Percentiles rank a stretch among this genome's conserved stretches.
These are phyloP conservation scores for Lontra canadensis DNA, from an alignment of 2,113 vertebrate species.

Conservation along the genomic window DNA sequence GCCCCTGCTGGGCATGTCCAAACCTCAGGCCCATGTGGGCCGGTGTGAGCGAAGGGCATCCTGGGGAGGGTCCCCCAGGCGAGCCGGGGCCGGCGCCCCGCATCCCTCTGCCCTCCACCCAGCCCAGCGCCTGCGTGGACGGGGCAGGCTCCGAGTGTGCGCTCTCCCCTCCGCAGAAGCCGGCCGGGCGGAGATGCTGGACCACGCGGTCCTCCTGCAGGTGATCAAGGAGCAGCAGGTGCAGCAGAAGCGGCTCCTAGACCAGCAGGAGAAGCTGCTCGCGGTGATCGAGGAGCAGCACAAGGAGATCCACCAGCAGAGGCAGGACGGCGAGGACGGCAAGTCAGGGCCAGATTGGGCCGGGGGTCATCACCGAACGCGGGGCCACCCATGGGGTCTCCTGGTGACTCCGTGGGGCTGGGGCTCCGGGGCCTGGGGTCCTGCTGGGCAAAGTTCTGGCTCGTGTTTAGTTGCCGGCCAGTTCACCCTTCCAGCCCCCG, in stretches of 20 bases:
- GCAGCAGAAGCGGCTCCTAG: conserved; percentile 96
- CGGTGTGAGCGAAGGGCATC: fast-evolving
- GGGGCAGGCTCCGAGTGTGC: not conserved
- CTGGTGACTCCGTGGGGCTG: fast-evolving
- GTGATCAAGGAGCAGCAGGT: conserved; percentile 97
- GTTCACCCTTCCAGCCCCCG: not conserved
- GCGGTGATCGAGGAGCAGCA: conserved; percentile 97
- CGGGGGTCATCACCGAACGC: fast-evolving
- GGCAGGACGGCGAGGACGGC: conserved; percentile 86
- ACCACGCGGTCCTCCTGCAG: conserved; percentile 93
- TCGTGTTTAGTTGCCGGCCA: not conserved
- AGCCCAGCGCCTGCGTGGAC: fast-evolving
- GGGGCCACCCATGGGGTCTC: fast-evolving
- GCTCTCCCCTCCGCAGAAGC: conserved; percentile 81
- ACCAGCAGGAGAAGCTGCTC: conserved; percentile 97
- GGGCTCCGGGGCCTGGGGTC: not conserved
- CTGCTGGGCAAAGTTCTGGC: not conserved
- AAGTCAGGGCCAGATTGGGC: conserved; percentile 61
- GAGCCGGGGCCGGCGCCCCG: fast-evolving
- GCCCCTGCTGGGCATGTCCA: fast-evolving
- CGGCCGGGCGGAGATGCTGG: conserved; percentile 86
- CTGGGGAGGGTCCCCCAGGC: too few relatives aligned
- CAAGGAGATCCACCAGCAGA: conserved; percentile 97
- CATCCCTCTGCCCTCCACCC: fast-evolving
- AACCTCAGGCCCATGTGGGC: not conserved